phyloP scores from a whole-genome alignment of 2,113 vertebrate genomes.

The Scatophagus argus region DNA sequence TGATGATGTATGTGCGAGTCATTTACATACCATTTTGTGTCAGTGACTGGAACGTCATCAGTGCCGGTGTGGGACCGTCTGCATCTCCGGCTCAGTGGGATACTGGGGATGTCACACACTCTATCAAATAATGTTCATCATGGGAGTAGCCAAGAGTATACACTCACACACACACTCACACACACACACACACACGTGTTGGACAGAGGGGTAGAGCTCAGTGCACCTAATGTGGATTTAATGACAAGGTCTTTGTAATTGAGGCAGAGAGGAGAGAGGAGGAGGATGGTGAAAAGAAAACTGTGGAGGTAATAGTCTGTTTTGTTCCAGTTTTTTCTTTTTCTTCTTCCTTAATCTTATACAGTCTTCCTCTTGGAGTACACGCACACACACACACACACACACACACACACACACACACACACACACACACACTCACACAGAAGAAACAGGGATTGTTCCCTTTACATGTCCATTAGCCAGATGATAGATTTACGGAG shows the following conservation, averaged over 20 bases:
- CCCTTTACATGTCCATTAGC: constrained; percentile 78
- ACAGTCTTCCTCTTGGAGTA: background rate
- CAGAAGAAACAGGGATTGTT: constrained; percentile 48
- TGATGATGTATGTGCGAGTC: constrained; percentile 57
- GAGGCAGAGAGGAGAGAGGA: constrained; percentile 44
- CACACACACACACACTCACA: constrained; percentile 23
- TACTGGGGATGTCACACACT: constrained; percentile 73
- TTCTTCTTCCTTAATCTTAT: constrained; percentile 39
- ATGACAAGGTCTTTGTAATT: constrained; percentile 77
- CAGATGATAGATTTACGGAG: constrained; percentile 73
- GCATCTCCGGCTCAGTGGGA: constrained; percentile 55
- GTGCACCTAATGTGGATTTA: constrained; percentile 82
- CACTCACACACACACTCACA: constrained; percentile 24
- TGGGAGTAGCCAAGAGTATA: constrained; percentile 46
- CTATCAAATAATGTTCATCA: constrained; percentile 75
- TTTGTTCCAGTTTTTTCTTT: constrained; percentile 53
- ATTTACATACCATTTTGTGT: constrained; percentile 63
- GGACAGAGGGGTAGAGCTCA: constrained; percentile 61
- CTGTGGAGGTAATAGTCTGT: constrained; percentile 53
- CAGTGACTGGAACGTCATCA: constrained; percentile 66
- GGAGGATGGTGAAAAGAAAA: constrained; percentile 42
- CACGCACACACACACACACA: background rate
- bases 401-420: constrained; percentile 3
- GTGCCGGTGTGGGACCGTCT: constrained; percentile 63
- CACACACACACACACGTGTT: constrained; percentile 18